Conservation (phyloP, 2,797 vertebrate genomes). For the Furcifer pardalis region DNA sequence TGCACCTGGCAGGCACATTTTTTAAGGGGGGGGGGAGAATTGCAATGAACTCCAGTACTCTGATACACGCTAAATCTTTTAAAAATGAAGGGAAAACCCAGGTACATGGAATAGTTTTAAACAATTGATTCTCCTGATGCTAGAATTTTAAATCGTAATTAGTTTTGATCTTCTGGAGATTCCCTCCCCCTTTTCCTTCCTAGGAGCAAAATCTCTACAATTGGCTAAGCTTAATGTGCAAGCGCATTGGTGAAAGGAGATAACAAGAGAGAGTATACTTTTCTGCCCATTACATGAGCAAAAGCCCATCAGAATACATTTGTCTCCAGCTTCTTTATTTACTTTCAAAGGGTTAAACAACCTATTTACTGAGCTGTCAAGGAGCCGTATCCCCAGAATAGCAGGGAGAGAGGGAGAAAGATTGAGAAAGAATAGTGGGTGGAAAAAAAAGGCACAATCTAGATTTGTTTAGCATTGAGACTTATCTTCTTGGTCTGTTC, state of each 20-base stretch:
- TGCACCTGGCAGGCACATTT: conserved; percentile 14
- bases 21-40: too few species aligned
- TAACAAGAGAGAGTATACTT: conserved; percentile 76
- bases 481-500: conserved; percentile 93
- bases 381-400: conserved; percentile 84
- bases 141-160: not conserved
- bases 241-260: conserved; percentile 8
- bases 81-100: not conserved
- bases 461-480: conserved; percentile 92
- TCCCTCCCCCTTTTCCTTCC: conserved; percentile 5
- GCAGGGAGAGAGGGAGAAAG: conserved; percentile 34
- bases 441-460: conserved; percentile 82
- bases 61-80: not conserved
- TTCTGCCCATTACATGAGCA: conserved; percentile 86
- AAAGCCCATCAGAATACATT: conserved; percentile 96
- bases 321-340: conserved; percentile 90
- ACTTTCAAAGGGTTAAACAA: conserved; percentile 99
- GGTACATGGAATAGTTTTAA: conserved; percentile 10
- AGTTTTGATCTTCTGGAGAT: not conserved
- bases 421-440: not conserved
- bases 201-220: conserved; percentile 33
- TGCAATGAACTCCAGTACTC: too few species aligned
- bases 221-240: conserved; percentile 13
- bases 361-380: conserved; percentile 98
- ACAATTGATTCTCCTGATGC: conserved; percentile 28